Evolutionary conservation across 64 coral and sea anemone species (phyloP).

Genomic region (Acropora yongei): DNA sequence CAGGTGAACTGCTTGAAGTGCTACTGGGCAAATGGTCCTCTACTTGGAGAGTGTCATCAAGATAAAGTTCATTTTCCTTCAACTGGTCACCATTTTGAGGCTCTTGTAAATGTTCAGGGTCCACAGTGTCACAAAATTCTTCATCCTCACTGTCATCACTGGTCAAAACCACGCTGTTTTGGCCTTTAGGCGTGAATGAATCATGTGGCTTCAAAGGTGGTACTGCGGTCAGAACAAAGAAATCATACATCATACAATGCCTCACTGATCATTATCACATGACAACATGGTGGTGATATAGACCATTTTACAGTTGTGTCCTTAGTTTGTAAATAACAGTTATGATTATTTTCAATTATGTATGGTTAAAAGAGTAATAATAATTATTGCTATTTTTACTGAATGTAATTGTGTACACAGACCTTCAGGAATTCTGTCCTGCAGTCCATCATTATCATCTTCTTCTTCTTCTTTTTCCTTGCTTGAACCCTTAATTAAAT

Average conservation of each 20-base stretch:
- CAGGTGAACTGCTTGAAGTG: conserved; percentile 34
- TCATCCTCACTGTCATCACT: conserved; percentile 96
- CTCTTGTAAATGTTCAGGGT: conserved; percentile 80
- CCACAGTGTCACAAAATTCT: conserved; percentile 91
- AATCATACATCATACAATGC: not conserved
- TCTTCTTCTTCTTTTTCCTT: conserved; percentile 24
- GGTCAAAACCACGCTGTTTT: conserved; percentile 6
- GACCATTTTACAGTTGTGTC: too few relatives aligned
- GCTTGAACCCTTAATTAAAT: not conserved
- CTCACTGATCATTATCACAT: too few relatives aligned
- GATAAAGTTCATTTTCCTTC: not conserved
- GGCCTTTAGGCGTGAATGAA: not conserved
- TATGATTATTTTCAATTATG: too few relatives aligned
- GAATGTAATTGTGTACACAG: not conserved
- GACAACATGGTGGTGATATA: too few relatives aligned
- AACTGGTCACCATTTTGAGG: conserved; percentile 35
- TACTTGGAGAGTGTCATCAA: conserved; percentile 28
- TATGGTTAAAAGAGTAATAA: too few relatives aligned
- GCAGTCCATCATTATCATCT: not conserved
- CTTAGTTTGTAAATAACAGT: too few relatives aligned
- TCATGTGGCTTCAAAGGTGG: conserved; percentile 33
- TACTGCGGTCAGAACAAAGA: not conserved
- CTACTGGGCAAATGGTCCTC: not conserved
- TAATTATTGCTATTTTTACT: too few relatives aligned
- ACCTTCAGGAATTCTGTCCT: conserved; percentile 17